These are phyloP conservation scores for Grantiella picta DNA, from an alignment of 2,113 vertebrate genomes.

Conservation along the genomic window DNA sequence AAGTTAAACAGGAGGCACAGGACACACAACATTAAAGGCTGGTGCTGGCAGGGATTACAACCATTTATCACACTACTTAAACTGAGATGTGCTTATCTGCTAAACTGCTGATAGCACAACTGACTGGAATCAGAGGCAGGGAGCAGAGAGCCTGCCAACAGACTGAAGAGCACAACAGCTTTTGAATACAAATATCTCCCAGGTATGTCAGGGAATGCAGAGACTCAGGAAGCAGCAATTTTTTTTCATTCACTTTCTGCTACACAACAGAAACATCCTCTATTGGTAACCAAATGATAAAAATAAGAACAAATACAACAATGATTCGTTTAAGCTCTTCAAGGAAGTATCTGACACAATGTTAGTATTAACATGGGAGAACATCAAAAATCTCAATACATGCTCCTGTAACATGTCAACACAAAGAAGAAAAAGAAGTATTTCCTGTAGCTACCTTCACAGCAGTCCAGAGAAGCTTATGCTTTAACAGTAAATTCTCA, in stretches of 20 bases:
- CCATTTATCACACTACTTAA: not conserved
- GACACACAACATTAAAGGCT: not conserved
- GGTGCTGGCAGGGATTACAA: not conserved
- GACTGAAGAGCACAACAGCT: not conserved
- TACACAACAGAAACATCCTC: not conserved
- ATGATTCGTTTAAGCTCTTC: not conserved
- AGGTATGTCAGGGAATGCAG: not conserved
- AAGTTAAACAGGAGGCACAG: not conserved
- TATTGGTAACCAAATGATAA: not conserved
- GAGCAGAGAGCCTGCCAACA: not conserved
- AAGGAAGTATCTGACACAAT: not conserved
- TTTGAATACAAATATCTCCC: not conserved
- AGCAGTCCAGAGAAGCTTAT: not conserved
- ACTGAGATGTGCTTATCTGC: not conserved
- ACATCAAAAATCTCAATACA: not conserved
- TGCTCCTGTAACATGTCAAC: accelerated
- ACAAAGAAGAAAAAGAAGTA: not conserved
- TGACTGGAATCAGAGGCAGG: not conserved
- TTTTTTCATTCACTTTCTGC: not conserved
- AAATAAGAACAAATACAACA: not conserved
- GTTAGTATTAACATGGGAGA: not conserved
- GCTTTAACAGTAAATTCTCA: not conserved
- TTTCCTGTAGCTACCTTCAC: not conserved
- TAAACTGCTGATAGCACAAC: not conserved
- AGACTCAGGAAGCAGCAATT: not conserved